Conservation (phyloP, 2,113 vertebrate species). For the Narcine bancroftii region DNA sequence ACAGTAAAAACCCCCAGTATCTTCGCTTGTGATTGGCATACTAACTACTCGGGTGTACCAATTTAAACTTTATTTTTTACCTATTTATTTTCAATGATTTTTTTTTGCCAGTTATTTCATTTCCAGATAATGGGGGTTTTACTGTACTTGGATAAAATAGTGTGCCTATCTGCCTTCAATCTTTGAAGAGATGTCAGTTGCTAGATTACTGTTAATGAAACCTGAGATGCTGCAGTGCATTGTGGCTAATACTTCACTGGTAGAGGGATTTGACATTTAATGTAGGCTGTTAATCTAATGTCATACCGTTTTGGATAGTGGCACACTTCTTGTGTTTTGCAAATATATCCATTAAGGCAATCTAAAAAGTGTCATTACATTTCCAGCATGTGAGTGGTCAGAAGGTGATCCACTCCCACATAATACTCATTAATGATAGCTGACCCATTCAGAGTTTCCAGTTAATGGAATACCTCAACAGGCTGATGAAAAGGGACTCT, state of each 20-base stretch:
- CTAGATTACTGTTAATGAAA: background rate
- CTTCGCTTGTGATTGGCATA: too few species aligned
- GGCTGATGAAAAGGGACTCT: background rate
- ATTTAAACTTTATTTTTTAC: too few species aligned
- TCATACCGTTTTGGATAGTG: background rate
- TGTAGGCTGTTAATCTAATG: background rate
- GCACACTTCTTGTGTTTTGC: background rate
- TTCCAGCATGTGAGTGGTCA: background rate
- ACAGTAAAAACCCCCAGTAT: too few species aligned
- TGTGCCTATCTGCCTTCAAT: too few species aligned
- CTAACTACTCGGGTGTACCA: too few species aligned
- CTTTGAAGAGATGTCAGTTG: background rate
- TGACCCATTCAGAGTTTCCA: background rate
- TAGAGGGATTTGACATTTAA: background rate
- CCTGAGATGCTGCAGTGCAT: too few species aligned
- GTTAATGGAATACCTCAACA: too few species aligned
- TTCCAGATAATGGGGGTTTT: too few species aligned
- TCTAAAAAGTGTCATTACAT: background rate
- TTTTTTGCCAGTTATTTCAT: too few species aligned
- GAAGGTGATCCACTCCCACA: background rate
- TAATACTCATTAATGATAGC: background rate
- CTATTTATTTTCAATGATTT: too few species aligned
- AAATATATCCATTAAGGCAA: background rate
- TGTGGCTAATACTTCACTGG: too few species aligned
- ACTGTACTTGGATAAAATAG: too few species aligned